A percentile compares a stretch with the other conserved stretches of the same genome.
phyloP scores from a whole-genome alignment of 2,888 invertebrate species.

The Dasypogon diadema region DNA sequence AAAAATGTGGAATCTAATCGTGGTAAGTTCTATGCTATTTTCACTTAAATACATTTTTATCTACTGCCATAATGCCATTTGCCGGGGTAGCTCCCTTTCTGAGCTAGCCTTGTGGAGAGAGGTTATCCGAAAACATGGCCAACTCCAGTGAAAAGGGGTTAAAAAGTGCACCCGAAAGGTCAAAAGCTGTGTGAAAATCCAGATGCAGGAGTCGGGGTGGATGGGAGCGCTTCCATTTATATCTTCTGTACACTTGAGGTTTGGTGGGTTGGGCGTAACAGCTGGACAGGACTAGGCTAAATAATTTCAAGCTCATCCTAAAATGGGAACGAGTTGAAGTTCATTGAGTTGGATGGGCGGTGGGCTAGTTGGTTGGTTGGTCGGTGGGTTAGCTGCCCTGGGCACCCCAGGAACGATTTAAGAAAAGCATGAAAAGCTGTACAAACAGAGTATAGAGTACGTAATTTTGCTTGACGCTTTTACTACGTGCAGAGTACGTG shows the following conservation, averaged over 20 bases:
- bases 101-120: neutral
- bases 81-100: neutral
- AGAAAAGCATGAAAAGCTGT: conserved; percentile 32
- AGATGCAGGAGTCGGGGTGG: neutral
- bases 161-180: conserved; percentile 30
- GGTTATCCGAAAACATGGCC: neutral
- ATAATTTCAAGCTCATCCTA: conserved; percentile 4
- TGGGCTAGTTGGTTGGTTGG: neutral
- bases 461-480: conserved; percentile 33
- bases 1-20: conserved; percentile 99
- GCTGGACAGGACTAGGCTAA: conserved; percentile 1
- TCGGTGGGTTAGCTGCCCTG: neutral
- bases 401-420: neutral
- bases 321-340: neutral
- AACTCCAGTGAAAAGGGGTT: neutral
- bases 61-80: neutral
- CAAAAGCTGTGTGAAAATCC: neutral
- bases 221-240: neutral
- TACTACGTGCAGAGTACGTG: conserved; percentile 2
- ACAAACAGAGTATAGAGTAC: conserved; percentile 13
- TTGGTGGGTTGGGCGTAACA: neutral
- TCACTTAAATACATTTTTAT: conserved; percentile 14
- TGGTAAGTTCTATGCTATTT: conserved; percentile 78
- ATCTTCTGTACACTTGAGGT: conserved; percentile 7
- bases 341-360: neutral